These are phyloP conservation scores for Pterobdella sp. DNA, from an alignment of 2,888 invertebrate genomes.

Conservation along the genomic window DNA sequence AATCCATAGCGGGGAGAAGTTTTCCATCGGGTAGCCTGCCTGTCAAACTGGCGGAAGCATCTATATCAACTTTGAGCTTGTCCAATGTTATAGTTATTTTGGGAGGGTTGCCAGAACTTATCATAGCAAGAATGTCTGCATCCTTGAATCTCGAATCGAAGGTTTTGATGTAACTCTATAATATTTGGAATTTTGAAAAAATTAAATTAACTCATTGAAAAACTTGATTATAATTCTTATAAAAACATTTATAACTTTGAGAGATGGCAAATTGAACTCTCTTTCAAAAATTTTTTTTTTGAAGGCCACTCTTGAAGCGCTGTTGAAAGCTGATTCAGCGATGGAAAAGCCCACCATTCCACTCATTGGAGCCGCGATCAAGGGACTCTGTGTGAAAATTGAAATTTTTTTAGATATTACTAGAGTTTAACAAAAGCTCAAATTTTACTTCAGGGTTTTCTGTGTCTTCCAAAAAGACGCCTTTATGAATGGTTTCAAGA, in stretches of 20 bases:
- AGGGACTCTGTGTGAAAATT: background rate
- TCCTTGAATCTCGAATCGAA: background rate
- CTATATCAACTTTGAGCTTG: background rate
- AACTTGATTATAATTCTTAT: too few relatives aligned
- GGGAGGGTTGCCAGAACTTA: background rate
- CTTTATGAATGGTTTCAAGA: conserved; percentile 2
- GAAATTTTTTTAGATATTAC: too few relatives aligned
- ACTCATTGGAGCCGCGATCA: background rate
- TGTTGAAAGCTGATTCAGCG: background rate
- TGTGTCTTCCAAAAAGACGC: background rate
- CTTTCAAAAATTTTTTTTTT: background rate
- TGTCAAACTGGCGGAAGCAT: background rate
- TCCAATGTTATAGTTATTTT: background rate
- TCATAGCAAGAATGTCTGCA: background rate
- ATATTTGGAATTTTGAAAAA: too few relatives aligned
- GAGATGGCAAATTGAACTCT: background rate
- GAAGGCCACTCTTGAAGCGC: background rate
- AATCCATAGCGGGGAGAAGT: background rate
- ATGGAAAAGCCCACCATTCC: background rate
- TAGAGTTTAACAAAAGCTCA: too few relatives aligned
- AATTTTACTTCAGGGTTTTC: background rate
- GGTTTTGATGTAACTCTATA: background rate
- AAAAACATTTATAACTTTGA: background rate
- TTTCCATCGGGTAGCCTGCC: background rate
- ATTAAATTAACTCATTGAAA: too few relatives aligned